These are phyloP conservation scores for Globodera rostochiensis DNA, from an alignment of 1,140 invertebrate species.

Conservation along the genomic window DNA sequence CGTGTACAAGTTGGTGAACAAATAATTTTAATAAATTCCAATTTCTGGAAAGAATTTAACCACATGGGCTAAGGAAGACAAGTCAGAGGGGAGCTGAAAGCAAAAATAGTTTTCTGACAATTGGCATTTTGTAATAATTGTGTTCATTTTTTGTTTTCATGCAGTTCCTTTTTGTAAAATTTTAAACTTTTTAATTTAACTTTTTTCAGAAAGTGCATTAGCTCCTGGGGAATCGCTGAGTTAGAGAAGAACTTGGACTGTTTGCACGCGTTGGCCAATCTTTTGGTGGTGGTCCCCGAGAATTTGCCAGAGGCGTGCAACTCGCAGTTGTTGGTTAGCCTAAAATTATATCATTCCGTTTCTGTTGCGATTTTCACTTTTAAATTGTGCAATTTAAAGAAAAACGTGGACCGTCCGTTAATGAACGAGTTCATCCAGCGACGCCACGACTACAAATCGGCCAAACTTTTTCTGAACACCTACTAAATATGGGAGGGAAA, in stretches of 20 bases:
- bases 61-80: too few relatives aligned
- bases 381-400: constrained; percentile 18
- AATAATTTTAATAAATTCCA: constrained; percentile 1
- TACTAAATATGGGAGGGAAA: constrained; percentile 9
- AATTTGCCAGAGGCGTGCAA: constrained; percentile 92
- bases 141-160: too few relatives aligned
- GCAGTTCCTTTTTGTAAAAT: background rate
- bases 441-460: constrained; percentile 40
- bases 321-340: constrained; percentile 31
- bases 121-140: too few relatives aligned
- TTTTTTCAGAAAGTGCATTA: constrained; percentile 70
- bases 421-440: constrained; percentile 36
- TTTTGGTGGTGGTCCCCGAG: constrained; percentile 90
- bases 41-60: too few relatives aligned
- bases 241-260: constrained; percentile 88
- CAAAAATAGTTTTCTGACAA: too few relatives aligned
- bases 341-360: background rate
- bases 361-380: too few relatives aligned
- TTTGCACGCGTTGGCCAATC: constrained; percentile 89
- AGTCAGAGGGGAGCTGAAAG: too few relatives aligned
- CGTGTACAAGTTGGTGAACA: constrained; percentile 77
- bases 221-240: constrained; percentile 73
- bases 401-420: constrained; percentile 35
- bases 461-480: constrained; percentile 36
- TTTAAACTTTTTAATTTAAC: constrained; percentile 3